phyloP scores from a whole-genome alignment of 1,140 invertebrate genomes.

The Drosophila teissieri region DNA sequence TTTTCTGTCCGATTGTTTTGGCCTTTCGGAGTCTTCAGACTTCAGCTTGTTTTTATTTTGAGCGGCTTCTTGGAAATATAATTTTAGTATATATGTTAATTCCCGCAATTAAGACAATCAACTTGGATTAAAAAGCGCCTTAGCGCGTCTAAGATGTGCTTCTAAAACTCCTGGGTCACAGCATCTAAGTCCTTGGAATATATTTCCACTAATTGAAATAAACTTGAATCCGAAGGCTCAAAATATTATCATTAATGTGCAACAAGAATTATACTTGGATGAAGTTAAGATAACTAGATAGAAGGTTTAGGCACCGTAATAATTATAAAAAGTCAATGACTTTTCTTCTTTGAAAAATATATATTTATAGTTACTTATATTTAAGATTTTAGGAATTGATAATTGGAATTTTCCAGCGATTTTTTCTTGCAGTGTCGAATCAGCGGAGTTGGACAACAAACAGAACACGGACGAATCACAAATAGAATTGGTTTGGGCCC shows the following conservation, averaged over 20 bases:
- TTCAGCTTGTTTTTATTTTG: constrained; percentile 40
- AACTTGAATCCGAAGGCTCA: constrained; percentile 41
- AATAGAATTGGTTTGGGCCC: constrained; percentile 21
- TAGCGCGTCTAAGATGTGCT: constrained; percentile 1
- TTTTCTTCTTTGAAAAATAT: background rate
- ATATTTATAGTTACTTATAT: too few relatives aligned
- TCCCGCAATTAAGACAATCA: constrained; percentile 41
- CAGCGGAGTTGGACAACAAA: constrained; percentile 8
- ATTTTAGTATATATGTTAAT: constrained; percentile 54
- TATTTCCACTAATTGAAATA: constrained; percentile 24
- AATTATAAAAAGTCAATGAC: too few relatives aligned
- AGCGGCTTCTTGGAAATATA: constrained; percentile 32
- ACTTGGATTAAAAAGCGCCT: constrained; percentile 1
- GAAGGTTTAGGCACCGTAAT: background rate
- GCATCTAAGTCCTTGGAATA: constrained; percentile 48
- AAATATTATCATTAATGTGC: constrained; percentile 58
- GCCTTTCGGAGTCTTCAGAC: constrained; percentile 19
- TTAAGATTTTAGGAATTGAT: too few relatives aligned
- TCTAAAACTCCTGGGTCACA: constrained; percentile 36
- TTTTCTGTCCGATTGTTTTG: constrained; percentile 13
- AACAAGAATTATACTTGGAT: background rate
- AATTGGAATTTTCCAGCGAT: background rate
- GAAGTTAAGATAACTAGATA: background rate
- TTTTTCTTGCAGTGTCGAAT: constrained; percentile 12
- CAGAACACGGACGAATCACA: constrained; percentile 8